Conservation (phyloP, 2,888 invertebrate genomes). For the Oegoconia quadripuncta region DNA sequence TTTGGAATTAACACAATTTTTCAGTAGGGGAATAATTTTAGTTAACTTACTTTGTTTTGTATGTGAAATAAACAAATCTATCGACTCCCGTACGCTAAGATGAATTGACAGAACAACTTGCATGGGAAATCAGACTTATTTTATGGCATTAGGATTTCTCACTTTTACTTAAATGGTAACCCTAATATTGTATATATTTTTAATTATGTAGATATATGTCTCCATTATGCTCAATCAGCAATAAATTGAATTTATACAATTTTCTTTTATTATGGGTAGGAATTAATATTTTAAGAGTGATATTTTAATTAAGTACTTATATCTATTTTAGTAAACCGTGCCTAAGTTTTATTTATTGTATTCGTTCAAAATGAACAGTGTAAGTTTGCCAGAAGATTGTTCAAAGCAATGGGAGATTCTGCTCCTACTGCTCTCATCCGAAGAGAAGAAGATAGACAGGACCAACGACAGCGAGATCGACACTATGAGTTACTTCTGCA, state of each 20-base stretch:
- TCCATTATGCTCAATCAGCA: not conserved
- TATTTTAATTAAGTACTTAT: not conserved
- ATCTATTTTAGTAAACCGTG: constrained; percentile 4
- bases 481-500: constrained; percentile 60
- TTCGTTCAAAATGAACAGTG: constrained; percentile 36
- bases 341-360: constrained; percentile 11
- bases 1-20: too few relatives aligned
- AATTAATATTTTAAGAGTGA: not conserved
- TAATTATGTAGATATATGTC: not conserved
- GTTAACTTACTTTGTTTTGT: too few relatives aligned
- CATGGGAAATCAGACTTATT: too few relatives aligned
- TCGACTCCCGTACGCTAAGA: too few relatives aligned
- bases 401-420: constrained; percentile 69
- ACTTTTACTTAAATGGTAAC: not conserved
- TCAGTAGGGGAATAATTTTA: too few relatives aligned
- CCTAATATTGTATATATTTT: not conserved
- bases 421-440: constrained; percentile 56
- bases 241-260: constrained; percentile 1
- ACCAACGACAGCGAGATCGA: constrained; percentile 57
- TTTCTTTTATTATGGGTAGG: too few relatives aligned
- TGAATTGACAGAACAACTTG: too few relatives aligned
- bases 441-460: constrained; percentile 66
- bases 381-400: constrained; percentile 55
- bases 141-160: not conserved
- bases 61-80: too few relatives aligned